Conservation (phyloP, 2,888 invertebrate genomes). For the Noctua pronuba region DNA sequence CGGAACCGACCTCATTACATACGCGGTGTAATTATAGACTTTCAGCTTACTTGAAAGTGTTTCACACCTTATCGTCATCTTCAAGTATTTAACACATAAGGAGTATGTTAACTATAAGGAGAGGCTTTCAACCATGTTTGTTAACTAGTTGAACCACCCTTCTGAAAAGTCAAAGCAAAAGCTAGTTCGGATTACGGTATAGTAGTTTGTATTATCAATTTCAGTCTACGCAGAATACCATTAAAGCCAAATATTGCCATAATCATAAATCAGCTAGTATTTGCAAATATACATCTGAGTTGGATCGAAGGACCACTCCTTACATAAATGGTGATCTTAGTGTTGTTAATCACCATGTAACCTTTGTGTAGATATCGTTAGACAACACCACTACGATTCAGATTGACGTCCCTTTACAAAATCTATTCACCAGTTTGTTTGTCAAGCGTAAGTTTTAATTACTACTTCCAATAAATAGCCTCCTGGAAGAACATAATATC, state of each 20-base stretch:
- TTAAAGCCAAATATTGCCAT: not conserved
- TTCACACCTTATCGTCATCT: conserved; percentile 39
- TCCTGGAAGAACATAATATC: not conserved
- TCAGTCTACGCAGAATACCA: not conserved
- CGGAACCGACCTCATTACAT: conserved; percentile 52
- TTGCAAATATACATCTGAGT: not conserved
- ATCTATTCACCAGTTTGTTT: not conserved
- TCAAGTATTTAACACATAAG: conserved; percentile 8
- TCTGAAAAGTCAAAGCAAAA: not conserved
- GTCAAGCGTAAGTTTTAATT: not conserved
- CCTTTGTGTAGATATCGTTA: not conserved
- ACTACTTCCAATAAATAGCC: not conserved
- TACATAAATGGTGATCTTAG: not conserved
- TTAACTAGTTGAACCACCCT: conserved; percentile 2
- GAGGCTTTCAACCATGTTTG: not conserved
- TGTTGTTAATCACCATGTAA: not conserved
- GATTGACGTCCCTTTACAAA: too few species aligned
- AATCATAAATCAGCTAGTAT: not conserved
- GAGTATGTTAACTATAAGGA: not conserved
- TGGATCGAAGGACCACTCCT: not conserved
- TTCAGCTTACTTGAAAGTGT: conserved; percentile 32
- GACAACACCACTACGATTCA: too few species aligned
- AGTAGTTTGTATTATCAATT: not conserved
- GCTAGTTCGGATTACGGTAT: too few species aligned
- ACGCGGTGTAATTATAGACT: conserved; percentile 46